Evolutionary conservation across 1,140 invertebrate genomes (phyloP).

Genomic region (Brachionus koreanus): DNA sequence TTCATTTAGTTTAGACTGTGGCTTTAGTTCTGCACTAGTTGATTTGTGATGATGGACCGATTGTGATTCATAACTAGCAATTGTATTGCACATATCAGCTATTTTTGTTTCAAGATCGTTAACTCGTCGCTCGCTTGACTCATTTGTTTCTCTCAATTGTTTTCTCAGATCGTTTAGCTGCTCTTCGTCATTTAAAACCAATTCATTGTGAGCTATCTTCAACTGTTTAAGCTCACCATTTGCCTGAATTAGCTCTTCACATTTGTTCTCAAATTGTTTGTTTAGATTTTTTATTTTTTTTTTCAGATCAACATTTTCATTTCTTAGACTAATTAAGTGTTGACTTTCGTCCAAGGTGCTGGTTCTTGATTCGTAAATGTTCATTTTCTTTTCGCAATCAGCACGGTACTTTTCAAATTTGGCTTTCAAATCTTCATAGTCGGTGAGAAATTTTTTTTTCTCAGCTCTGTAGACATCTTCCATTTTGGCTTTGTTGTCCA

Average conservation of each 20-base stretch:
- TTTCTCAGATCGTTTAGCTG: neutral
- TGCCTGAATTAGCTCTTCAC: conserved; percentile 11
- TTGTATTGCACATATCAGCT: neutral
- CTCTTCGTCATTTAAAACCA: neutral
- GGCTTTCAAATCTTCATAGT: neutral
- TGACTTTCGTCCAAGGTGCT: neutral
- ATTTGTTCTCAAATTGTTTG: conserved; percentile 44
- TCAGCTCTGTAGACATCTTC: neutral
- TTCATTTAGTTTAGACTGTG: neutral
- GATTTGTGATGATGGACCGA: neutral
- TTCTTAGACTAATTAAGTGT: neutral
- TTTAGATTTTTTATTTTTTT: conserved; percentile 24
- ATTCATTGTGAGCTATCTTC: neutral
- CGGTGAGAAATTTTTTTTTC: neutral
- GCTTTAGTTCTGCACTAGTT: neutral
- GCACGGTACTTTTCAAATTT: neutral
- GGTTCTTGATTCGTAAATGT: neutral
- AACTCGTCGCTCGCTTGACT: neutral
- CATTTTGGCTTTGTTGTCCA: conserved; percentile 26
- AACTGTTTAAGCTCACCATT: conserved; percentile 1
- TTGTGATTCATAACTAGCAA: neutral
- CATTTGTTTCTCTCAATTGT: neutral
- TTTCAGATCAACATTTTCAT: conserved; percentile 29
- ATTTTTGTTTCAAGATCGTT: neutral
- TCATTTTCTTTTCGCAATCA: neutral